Conservation (phyloP, 2,888 invertebrate species). For the Tetanocera ferruginea region DNA sequence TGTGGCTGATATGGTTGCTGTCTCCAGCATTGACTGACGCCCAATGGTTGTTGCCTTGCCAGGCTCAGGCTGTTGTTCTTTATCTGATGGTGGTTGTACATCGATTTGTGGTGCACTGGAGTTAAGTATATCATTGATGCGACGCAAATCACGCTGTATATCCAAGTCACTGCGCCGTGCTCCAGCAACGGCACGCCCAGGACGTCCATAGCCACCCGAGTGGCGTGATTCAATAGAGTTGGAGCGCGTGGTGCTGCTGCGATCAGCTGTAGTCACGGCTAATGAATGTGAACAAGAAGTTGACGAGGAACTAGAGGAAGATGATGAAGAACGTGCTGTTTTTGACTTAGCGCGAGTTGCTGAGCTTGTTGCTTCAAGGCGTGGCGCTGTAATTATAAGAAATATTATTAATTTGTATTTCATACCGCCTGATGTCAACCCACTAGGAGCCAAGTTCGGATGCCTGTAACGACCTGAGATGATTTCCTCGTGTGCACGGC, state of each 20-base stretch:
- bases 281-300: conserved; percentile 59
- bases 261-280: conserved; percentile 48
- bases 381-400: conserved; percentile 47
- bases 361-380: conserved; percentile 49
- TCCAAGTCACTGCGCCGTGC: conserved; percentile 67
- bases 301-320: conserved; percentile 59
- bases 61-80: conserved; percentile 43
- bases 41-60: neutral
- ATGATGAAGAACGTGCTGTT: conserved; percentile 49
- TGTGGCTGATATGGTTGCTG: conserved; percentile 40
- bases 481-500: conserved; percentile 69
- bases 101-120: conserved; percentile 61
- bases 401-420: neutral
- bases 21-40: neutral
- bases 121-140: conserved; percentile 57
- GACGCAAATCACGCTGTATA: conserved; percentile 63
- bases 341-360: conserved; percentile 41
- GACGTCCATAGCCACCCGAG: conserved; percentile 62
- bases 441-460: conserved; percentile 68
- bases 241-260: conserved; percentile 65
- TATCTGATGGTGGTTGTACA: conserved; percentile 63
- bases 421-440: conserved; percentile 20
- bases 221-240: conserved; percentile 66
- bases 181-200: conserved; percentile 60
- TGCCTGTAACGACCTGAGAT: conserved; percentile 69